Conservation (phyloP, 2,113 vertebrate genomes). For the Bos javanicus region DNA sequence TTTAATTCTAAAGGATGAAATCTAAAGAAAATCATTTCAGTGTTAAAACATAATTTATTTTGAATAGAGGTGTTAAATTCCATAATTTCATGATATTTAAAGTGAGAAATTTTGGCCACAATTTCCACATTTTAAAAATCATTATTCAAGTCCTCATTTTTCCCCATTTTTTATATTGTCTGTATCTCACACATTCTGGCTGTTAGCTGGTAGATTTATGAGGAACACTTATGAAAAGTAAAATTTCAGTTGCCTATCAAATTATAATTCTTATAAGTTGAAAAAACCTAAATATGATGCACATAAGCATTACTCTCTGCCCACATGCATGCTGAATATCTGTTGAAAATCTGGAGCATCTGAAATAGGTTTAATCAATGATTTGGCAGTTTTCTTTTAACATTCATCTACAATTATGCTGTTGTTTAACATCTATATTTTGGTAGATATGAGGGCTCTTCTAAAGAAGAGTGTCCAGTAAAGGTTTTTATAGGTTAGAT, state of each 20-base stretch:
- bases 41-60: neutral
- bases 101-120: neutral
- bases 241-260: constrained; percentile 62
- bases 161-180: neutral
- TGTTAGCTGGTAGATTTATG: constrained; percentile 44
- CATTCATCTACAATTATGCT: neutral
- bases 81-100: neutral
- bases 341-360: constrained; percentile 62
- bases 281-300: constrained; percentile 67
- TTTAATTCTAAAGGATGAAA: neutral
- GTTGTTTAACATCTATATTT: neutral
- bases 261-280: constrained; percentile 75
- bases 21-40: neutral
- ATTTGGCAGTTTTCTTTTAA: neutral
- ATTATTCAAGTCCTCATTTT: neutral
- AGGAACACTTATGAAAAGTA: constrained; percentile 32
- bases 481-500: neutral
- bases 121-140: neutral
- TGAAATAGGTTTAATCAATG: constrained; percentile 60
- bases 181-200: constrained; percentile 48
- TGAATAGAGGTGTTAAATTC: neutral
- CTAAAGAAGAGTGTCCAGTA: neutral
- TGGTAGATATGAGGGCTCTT: neutral
- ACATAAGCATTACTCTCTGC: constrained; percentile 58
- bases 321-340: constrained; percentile 60